A percentile compares a stretch with the other conserved stretches of the same genome.
phyloP scores from a whole-genome alignment of 2,888 invertebrate genomes.

The Drosophila meridionalis region DNA sequence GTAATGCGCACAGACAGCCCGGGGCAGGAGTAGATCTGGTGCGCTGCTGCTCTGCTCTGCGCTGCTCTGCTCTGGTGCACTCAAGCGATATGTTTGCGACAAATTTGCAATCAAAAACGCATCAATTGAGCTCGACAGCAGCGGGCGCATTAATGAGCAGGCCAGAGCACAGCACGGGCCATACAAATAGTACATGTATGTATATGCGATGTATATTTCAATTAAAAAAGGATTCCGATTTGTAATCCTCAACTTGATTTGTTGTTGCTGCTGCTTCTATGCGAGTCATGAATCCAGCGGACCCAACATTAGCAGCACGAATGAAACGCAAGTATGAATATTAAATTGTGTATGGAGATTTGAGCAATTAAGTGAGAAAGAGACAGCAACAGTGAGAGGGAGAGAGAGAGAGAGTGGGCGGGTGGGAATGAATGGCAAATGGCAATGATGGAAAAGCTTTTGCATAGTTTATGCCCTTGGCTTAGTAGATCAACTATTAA shows the following conservation, averaged over 20 bases:
- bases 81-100: constrained; percentile 69
- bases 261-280: constrained; percentile 19
- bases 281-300: constrained; percentile 34
- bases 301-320: constrained; percentile 73
- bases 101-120: constrained; percentile 80
- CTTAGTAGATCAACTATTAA: constrained; percentile 78
- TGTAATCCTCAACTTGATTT: constrained; percentile 75
- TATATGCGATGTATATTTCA: constrained; percentile 64
- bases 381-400: constrained; percentile 29
- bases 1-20: constrained; percentile 50
- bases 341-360: constrained; percentile 77
- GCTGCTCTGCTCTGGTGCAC: constrained; percentile 33
- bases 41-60: too few species aligned
- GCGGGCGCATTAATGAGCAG: constrained; percentile 45
- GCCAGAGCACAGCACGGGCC: constrained; percentile 31
- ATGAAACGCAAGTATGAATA: constrained; percentile 78
- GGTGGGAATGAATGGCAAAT: constrained; percentile 50
- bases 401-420: constrained; percentile 2
- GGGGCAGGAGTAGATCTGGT: neutral
- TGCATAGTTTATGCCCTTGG: constrained; percentile 73
- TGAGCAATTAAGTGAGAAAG: constrained; percentile 57
- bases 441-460: constrained; percentile 72
- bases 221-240: constrained; percentile 79
- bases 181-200: constrained; percentile 19
- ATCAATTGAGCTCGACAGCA: constrained; percentile 64